Percentiles rank a stretch among this genome's conserved stretches.
phyloP scores from a whole-genome alignment of 2,797 vertebrate species.

The Tokudaia tokunoshimensis region DNA sequence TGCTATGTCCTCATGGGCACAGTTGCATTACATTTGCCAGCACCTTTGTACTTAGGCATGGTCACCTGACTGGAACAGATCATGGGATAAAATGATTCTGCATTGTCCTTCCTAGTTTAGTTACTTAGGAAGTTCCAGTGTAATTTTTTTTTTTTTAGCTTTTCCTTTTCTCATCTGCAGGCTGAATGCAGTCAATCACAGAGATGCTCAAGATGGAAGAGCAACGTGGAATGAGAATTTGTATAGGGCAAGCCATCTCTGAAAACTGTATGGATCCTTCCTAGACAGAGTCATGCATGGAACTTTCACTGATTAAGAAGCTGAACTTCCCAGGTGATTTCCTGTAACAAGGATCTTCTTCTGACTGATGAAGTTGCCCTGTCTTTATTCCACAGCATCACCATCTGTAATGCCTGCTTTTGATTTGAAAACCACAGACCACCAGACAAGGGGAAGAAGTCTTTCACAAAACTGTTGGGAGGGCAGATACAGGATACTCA shows the following conservation, averaged over 20 bases:
- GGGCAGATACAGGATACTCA: not conserved
- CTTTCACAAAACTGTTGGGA: conserved; percentile 2
- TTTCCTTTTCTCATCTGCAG: not conserved
- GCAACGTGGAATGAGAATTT: not conserved
- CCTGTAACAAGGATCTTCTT: not conserved
- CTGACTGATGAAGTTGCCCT: not conserved
- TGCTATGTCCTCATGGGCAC: not conserved
- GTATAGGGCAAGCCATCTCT: not conserved
- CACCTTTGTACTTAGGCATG: not conserved
- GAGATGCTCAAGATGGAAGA: not conserved
- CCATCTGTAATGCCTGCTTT: not conserved
- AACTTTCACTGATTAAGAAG: not conserved
- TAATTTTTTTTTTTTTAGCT: not conserved
- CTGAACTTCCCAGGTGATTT: not conserved
- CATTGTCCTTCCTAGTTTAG: not conserved
- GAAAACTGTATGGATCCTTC: not conserved
- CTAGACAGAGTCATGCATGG: not conserved
- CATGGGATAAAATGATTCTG: not conserved
- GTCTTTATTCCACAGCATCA: not conserved
- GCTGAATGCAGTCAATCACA: not conserved
- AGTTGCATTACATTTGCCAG: not conserved
- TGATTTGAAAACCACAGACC: not conserved
- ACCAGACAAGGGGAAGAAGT: not conserved
- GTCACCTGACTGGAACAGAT: not conserved
- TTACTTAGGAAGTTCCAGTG: not conserved